Evolutionary conservation across 2,888 invertebrate genomes (phyloP), one percentile per base, ranked within the genome.

Genomic region (Lampropteryx suffumata): DNA sequence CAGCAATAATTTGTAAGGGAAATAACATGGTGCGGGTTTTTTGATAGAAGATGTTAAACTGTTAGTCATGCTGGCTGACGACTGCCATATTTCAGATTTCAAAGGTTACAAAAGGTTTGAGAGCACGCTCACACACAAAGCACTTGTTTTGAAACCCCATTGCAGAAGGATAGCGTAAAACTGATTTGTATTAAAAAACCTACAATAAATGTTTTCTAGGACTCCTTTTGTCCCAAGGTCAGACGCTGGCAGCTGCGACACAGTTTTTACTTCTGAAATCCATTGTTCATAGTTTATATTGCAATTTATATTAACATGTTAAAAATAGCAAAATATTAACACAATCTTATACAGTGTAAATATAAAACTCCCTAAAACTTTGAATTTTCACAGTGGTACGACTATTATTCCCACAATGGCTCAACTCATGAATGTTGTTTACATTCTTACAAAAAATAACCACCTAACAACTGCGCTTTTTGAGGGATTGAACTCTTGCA

Each of bases 191-290:
- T 11, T 5, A 33, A 41, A 40, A 40, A 48, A 48, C 53, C 48
- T 53, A 53, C 53, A 53, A 53, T 48, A 48, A 21, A 53, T 43
- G 53, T 48, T 53, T 27, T 53, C 52, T 17, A 53, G 52, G 40
- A 35, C 44, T 53, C 53, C 53, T 48, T 53, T 53, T 24, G 53
- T 33, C 35, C 48, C 37, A 29, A 48, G 40, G n/a, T 53, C 53
- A 6, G 53, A 42, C 13, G 30, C 35, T 26, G 44, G 35, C 39
- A 34, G 53, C 43, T 48, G 52, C 43, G 43, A 47, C 53, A 53
- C 47, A 41, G 47, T 40, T 44, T 53, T 53, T 13, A 44, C 39
- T 48, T 53, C 53, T 53, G 52, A 53, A 53, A 53, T 43, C n/a
- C 39, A 44, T 40, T 40, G 40, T 40, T 39, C n/a, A 48, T 39